These are phyloP conservation scores for Pseudonaja textilis DNA, from an alignment of 2,113 vertebrate genomes.

Conservation along the genomic window DNA sequence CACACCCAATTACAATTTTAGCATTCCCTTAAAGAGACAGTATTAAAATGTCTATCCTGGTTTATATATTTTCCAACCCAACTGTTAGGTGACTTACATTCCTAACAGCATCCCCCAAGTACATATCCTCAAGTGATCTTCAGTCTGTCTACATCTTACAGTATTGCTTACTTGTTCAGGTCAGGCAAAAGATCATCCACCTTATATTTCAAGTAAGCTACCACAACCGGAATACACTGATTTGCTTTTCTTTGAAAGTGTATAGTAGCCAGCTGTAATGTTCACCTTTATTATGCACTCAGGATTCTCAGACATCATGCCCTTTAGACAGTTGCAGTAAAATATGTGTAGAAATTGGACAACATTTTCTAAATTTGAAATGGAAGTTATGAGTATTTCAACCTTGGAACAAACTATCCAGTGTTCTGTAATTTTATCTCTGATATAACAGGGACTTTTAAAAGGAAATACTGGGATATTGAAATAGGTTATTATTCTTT, in stretches of 20 bases:
- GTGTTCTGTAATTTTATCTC: background rate
- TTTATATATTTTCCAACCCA: too few relatives aligned
- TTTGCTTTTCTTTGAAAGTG: background rate
- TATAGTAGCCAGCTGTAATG: background rate
- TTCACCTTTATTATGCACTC: background rate
- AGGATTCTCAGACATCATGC: background rate
- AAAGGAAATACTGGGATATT: background rate
- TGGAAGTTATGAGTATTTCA: background rate
- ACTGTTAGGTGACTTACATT: too few relatives aligned
- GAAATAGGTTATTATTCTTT: background rate
- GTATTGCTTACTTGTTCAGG: background rate
- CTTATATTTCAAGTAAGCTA: background rate
- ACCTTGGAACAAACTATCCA: background rate
- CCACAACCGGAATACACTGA: background rate
- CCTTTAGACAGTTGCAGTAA: background rate
- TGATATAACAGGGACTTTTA: background rate
- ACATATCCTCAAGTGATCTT: background rate
- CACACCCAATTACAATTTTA: too few relatives aligned
- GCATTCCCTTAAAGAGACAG: too few relatives aligned
- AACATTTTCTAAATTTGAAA: background rate
- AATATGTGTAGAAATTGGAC: background rate
- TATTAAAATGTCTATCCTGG: too few relatives aligned
- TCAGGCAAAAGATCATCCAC: background rate
- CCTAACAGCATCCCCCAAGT: background rate
- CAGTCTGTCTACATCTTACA: background rate